These are phyloP conservation scores for Drosophila siamana DNA, from an alignment of 2,888 invertebrate species.

Conservation along the genomic window DNA sequence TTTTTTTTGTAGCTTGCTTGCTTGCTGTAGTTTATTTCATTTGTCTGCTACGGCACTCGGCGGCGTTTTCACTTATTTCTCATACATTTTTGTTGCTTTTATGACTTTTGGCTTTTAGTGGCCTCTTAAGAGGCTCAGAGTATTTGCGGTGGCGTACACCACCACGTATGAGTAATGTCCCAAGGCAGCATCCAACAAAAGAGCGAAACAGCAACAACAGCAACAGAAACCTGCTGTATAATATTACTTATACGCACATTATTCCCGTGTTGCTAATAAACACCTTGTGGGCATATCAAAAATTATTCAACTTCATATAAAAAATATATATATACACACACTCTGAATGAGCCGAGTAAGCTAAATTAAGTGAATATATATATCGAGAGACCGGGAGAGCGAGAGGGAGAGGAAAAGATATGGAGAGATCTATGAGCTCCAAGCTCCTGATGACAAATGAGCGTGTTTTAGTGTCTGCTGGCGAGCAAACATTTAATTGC, in stretches of 20 bases:
- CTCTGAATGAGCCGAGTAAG: slow-evolving; percentile 16
- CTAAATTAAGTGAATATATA: slow-evolving; percentile 51
- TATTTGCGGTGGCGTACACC: slow-evolving; percentile 56
- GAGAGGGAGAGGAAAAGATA: no score
- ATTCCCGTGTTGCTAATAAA: slow-evolving; percentile 80
- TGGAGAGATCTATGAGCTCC: no score
- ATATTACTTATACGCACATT: slow-evolving; percentile 78
- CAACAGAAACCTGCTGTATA: slow-evolving; percentile 40
- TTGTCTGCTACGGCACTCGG: slow-evolving; percentile 67
- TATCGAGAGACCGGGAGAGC: not conserved
- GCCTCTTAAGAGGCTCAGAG: slow-evolving; percentile 72
- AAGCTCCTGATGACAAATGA: slow-evolving; percentile 49
- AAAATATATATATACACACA: slow-evolving; percentile 13
- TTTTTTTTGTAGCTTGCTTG: slow-evolving; percentile 74
- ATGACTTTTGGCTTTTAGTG: slow-evolving; percentile 82
- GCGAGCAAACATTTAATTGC: slow-evolving; percentile 35
- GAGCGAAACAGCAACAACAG: slow-evolving; percentile 7
- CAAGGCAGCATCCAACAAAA: slow-evolving; percentile 39
- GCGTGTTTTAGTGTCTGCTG: slow-evolving; percentile 27
- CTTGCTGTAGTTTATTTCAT: slow-evolving; percentile 78
- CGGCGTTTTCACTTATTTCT: slow-evolving; percentile 74
- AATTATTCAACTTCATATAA: slow-evolving; percentile 67
- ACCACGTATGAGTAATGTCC: slow-evolving; percentile 73
- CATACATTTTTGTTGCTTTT: slow-evolving; percentile 68
- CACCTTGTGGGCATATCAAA: slow-evolving; percentile 76